Percentiles rank a stretch among this genome's conserved stretches.
Conservation (phyloP, 1,140 invertebrate genomes). For the Drosophila trapezifrons region DNA sequence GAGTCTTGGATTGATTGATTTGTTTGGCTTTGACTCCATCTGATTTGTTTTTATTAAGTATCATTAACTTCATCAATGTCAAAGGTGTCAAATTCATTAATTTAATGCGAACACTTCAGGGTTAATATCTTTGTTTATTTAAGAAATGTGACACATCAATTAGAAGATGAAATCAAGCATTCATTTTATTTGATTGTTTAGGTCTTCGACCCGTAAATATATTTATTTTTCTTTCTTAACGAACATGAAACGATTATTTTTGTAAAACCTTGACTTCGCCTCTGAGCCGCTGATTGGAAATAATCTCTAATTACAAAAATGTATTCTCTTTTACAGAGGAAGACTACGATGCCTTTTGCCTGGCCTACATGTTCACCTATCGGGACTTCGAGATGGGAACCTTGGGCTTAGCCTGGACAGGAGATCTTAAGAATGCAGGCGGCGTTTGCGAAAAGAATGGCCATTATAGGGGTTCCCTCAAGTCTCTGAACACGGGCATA, state of each 20-base stretch:
- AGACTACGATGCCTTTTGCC: constrained; percentile 98
- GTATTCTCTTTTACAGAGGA: constrained; percentile 88
- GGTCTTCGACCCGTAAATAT: constrained; percentile 1
- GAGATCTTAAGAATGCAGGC: constrained; percentile 96
- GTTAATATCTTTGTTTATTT: constrained; percentile 7
- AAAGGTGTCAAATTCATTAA: constrained; percentile 6
- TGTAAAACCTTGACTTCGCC: background rate
- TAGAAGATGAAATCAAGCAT: constrained; percentile 3
- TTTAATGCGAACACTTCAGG: background rate
- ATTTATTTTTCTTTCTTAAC: background rate
- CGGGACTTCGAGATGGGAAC: constrained; percentile 99
- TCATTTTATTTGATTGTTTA: background rate
- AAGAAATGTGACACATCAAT: constrained; percentile 2
- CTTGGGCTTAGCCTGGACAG: constrained; percentile 98
- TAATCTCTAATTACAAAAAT: background rate
- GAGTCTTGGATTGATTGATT: background rate
- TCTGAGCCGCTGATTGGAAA: background rate
- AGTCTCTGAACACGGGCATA: constrained; percentile 99
- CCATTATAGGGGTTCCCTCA: constrained; percentile 96
- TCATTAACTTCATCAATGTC: constrained; percentile 1
- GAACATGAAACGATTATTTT: background rate
- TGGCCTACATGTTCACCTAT: constrained; percentile 99
- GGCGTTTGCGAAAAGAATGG: constrained; percentile 97
- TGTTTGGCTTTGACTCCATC: background rate
- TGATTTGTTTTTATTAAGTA: constrained; percentile 8